These are phyloP conservation scores for Anas platyrhynchos DNA, from an alignment of 2,113 vertebrate genomes.

Conservation along the genomic window DNA sequence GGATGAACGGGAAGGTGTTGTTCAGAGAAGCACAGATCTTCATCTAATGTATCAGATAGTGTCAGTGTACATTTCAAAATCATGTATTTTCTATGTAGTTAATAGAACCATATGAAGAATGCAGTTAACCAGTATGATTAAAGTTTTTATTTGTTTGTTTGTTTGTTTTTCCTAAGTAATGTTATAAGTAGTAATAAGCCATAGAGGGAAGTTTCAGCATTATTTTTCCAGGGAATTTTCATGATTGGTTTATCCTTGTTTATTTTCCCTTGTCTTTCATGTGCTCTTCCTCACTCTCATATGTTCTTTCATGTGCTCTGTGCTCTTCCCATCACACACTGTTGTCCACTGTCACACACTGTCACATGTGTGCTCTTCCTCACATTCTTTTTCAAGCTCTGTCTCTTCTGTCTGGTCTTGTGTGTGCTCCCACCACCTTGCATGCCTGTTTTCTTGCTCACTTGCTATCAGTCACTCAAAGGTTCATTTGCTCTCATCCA, in stretches of 20 bases:
- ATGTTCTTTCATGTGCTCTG: background rate
- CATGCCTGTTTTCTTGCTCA: background rate
- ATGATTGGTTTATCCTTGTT: background rate
- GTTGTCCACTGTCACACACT: accelerated
- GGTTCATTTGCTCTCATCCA: background rate
- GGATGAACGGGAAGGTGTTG: constrained; percentile 14
- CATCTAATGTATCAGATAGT: constrained; percentile 25
- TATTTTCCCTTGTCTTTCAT: background rate
- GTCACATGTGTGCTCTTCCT: background rate
- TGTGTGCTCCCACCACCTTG: background rate
- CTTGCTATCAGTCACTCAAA: background rate
- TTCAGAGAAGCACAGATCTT: constrained; percentile 41
- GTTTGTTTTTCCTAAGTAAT: background rate
- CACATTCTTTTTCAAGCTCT: background rate
- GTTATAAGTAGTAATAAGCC: background rate
- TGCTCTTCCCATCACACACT: background rate
- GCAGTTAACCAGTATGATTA: background rate
- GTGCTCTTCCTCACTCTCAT: background rate
- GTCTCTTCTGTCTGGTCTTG: background rate
- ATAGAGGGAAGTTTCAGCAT: background rate
- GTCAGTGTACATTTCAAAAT: background rate
- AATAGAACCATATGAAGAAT: background rate
- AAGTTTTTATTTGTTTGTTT: background rate
- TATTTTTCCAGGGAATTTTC: background rate
- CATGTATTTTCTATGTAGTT: background rate